Evolutionary conservation across 2,797 vertebrate genomes (phyloP).

Genomic region (Sebastes iracundus): DNA sequence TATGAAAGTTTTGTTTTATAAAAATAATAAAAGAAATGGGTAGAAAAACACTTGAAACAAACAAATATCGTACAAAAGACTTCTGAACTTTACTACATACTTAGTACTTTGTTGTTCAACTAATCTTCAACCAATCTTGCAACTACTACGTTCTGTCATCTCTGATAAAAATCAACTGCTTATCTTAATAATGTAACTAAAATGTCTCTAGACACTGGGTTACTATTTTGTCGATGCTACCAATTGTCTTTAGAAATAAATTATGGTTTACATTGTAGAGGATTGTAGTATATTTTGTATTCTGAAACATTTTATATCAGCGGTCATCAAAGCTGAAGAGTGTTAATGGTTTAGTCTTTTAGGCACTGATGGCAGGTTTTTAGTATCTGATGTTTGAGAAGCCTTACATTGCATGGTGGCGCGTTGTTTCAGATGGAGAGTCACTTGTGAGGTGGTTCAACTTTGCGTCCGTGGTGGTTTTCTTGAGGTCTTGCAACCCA

Average conservation of each 20-base stretch:
- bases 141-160: neutral
- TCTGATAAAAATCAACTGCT: neutral
- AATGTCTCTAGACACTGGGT: neutral
- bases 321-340: no score
- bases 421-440: neutral
- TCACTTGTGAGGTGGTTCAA: neutral
- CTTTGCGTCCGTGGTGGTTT: neutral
- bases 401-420: neutral
- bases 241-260: neutral
- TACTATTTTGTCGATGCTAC: neutral
- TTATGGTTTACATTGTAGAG: neutral
- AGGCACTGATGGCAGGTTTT: neutral
- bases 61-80: fast-evolving
- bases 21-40: neutral
- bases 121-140: neutral
- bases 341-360: neutral
- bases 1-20: neutral
- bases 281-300: neutral
- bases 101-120: neutral
- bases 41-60: neutral
- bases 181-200: neutral
- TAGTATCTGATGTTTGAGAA: neutral
- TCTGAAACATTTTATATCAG: neutral
- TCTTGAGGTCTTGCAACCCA: neutral
- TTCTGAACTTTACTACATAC: neutral